A percentile compares a stretch with the other conserved stretches of the same genome.
These are phyloP conservation scores for Odocoileus hemionus DNA, from an alignment of 2,113 vertebrate species.

Conservation along the genomic window DNA sequence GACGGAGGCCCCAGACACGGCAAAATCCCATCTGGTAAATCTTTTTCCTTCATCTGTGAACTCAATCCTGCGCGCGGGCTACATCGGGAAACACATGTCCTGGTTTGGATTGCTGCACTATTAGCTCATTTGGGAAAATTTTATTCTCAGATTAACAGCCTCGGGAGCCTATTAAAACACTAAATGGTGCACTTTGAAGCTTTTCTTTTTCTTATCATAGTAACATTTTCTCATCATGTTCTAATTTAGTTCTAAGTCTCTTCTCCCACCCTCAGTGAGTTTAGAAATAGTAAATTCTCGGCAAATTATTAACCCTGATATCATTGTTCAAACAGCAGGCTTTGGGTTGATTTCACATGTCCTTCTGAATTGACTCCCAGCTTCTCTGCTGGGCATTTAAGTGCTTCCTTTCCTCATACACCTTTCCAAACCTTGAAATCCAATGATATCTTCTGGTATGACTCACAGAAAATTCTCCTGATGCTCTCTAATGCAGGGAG, in stretches of 20 bases:
- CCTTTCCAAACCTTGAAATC: neutral
- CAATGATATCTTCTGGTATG: neutral
- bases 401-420: neutral
- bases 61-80: too few species aligned
- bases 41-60: too few species aligned
- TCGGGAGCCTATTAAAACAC: neutral
- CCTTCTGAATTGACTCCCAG: neutral
- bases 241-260: neutral
- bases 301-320: neutral
- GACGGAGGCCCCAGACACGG: too few species aligned
- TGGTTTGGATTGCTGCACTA: neutral
- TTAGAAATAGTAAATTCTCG: neutral
- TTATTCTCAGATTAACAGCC: neutral
- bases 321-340: neutral
- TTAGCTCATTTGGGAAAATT: neutral
- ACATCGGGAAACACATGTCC: too few species aligned
- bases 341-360: neutral
- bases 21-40: too few species aligned
- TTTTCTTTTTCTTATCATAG: neutral
- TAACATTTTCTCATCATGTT: neutral
- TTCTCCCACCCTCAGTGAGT: neutral
- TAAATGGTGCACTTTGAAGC: neutral
- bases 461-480: neutral
- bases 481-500: neutral
- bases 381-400: neutral